Evolutionary conservation across 2,113 vertebrate genomes (phyloP), one percentile per base, ranked within the genome.

Genomic region (Pseudorectes ferrugineus): DNA sequence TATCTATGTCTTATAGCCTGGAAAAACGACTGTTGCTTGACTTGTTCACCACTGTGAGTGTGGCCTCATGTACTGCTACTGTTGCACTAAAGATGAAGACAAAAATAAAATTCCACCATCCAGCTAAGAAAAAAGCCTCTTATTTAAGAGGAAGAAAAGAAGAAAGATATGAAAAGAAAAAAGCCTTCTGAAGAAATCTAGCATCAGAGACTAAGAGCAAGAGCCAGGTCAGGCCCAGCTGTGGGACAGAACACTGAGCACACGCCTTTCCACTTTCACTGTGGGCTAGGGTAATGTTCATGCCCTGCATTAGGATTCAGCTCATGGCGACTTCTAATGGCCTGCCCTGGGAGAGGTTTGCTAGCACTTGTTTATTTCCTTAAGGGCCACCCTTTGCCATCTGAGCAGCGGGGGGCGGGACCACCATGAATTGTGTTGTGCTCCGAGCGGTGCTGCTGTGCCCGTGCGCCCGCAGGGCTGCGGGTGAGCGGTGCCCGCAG

Each of bases 341-440:
- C 45, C 14, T 38, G 63, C 12, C 33, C 45, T 26, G 33, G 22
- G 22, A 26, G 45, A 68, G 14, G 9, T 33, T 59, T 33, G 31
- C 33, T 10, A 13, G 26, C 36, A 18, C 2, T 4, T 4, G 5
- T 24, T 25, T 17, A 40, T n/a, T 46, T 49, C 36, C 31, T 31
- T 11, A 35, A 40, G 49, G 42, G 31, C 16, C 35, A 14, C 8
- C 26, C 31, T 67, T 26, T 18, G 38, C 45, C 45, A 15, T 38
- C 7, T 6, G 72, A 45, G 72, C 62, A 20, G 19, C 0, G 28
- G 7, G 22, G 33, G 19, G 36, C 5, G 1, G 71, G 16, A 31
- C 8, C 18, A 7, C 18, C 33, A 2, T 1, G 48, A 33, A 4
- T 7, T 5, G 11, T 9, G 26, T 0, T 11, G 46, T 9, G 57